A percentile compares a stretch with the other conserved stretches of the same genome.
phyloP scores from a whole-genome alignment of 2,888 invertebrate species.

The Cryptocheilus praepositus region DNA sequence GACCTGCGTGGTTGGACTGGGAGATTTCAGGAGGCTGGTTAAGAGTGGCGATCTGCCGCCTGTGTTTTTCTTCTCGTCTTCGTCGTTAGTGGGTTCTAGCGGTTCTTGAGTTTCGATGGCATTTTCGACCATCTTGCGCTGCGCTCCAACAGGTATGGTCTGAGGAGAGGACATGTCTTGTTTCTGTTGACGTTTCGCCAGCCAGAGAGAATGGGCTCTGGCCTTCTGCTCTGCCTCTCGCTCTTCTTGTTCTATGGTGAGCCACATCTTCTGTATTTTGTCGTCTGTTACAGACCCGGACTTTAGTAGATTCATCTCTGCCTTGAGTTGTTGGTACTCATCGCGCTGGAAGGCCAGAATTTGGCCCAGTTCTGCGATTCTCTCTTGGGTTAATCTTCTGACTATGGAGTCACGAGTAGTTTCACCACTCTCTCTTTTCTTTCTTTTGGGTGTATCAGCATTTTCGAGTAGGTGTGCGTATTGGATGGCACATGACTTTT shows the following conservation, averaged over 20 bases:
- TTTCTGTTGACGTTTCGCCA: slow-evolving; percentile 67
- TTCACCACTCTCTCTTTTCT: slow-evolving; percentile 84
- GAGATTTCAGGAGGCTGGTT: slow-evolving; percentile 88
- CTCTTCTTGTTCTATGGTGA: slow-evolving; percentile 84
- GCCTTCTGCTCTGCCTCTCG: slow-evolving; percentile 83
- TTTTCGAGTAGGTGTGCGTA: slow-evolving; percentile 88
- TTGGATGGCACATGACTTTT: slow-evolving; percentile 92
- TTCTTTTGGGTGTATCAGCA: slow-evolving; percentile 89
- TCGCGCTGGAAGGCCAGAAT: slow-evolving; percentile 83
- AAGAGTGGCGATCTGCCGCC: slow-evolving; percentile 80
- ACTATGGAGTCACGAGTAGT: slow-evolving; percentile 89
- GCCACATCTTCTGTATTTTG: slow-evolving; percentile 84
- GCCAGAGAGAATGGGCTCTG: slow-evolving; percentile 74
- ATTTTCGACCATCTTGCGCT: slow-evolving; percentile 54
- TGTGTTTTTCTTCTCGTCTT: slow-evolving; percentile 65
- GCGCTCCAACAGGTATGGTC: slow-evolving; percentile 34
- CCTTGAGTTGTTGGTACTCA: slow-evolving; percentile 84
- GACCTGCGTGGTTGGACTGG: slow-evolving; percentile 76
- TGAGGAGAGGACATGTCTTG: slow-evolving; percentile 58
- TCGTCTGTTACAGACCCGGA: slow-evolving; percentile 82
- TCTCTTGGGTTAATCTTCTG: slow-evolving; percentile 84
- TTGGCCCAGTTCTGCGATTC: slow-evolving; percentile 86
- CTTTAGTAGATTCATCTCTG: slow-evolving; percentile 78
- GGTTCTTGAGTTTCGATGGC: slow-evolving; percentile 51
- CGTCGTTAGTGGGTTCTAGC: slow-evolving; percentile 62